Conservation (phyloP, 2,888 invertebrate species). For the Meteorus colon region DNA sequence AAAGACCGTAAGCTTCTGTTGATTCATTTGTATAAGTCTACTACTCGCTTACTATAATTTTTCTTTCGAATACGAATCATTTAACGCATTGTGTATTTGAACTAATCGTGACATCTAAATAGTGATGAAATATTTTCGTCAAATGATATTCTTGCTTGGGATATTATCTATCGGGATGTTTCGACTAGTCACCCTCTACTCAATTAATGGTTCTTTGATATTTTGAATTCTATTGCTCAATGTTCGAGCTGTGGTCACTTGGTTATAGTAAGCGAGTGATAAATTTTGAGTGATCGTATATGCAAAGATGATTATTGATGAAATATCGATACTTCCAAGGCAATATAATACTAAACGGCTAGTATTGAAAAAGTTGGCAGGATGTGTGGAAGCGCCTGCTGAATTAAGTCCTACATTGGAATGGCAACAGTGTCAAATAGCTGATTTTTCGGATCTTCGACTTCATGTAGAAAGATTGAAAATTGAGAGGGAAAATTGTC, state of each 20-base stretch:
- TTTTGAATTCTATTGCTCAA: no score
- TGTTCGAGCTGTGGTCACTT: no score
- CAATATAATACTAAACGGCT: constrained; percentile 6
- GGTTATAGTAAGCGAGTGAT: no score
- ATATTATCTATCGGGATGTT: no score
- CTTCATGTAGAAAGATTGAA: constrained; percentile 73
- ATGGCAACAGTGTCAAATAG: constrained; percentile 82
- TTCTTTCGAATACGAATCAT: no score
- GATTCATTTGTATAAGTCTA: background rate
- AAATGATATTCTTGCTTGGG: no score
- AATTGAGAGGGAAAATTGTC: constrained; percentile 55
- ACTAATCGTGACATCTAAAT: no score
- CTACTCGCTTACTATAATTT: no score
- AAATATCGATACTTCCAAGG: constrained; percentile 16
- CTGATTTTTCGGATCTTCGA: constrained; percentile 80
- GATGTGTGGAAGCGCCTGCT: constrained; percentile 73
- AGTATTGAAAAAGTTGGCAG: constrained; percentile 68
- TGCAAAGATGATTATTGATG: background rate
- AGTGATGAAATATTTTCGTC: no score
- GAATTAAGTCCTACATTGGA: constrained; percentile 73
- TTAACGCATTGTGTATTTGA: no score
- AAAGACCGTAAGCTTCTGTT: constrained; percentile 26
- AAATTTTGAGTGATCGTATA: background rate
- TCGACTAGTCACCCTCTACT: no score
- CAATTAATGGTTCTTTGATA: no score